Evolutionary conservation across 2,113 vertebrate genomes (phyloP), one percentile per base, ranked within the genome.

Genomic region (Eira barbara): DNA sequence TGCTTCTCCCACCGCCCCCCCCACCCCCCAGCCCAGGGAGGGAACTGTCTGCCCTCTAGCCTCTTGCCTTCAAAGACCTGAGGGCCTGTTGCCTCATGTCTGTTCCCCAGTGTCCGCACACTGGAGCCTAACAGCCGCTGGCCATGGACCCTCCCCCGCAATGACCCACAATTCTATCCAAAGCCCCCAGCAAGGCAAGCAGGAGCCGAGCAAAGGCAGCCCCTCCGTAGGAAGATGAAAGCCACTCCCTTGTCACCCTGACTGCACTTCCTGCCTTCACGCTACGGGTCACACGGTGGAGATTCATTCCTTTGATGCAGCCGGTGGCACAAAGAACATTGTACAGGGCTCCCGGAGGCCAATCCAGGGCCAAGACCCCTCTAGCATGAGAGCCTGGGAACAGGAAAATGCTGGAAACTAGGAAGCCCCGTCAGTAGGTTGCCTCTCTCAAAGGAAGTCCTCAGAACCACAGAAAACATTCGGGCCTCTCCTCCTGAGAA

Each of bases 211-310:
- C 73, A 36, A 47, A 80, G 65, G 36, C 65, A 49, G 9, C 18
- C 27, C 42, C 52, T 85, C 59, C 0, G 90, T 94, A n/a, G 97
- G 97, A 95, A 36, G 97, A 97, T 97, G 89, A 97, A 98, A 98
- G 97, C 63, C 36, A 5, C 82, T 76, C 67, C 59, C 31, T 20
- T 0, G 0, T 61, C 95, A 47, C 45, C 92, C 78, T 4, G 14
- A 18, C 31, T 7, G 23, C 21, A 15, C 76, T 82, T 91, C 89
- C 79, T 49, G 80, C 76, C 88, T 86, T 80, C 95, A 90, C 81
- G 61, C 29, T 13, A 0, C 0, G 25, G 78, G 78, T 67, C 9
- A 0, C 18, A 27, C 1, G 86, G 25, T 47, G 29, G 34, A 78
- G 1, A 27, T 42, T 67, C 2, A 0, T 25, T 31, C 55, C 98